phyloP scores from a whole-genome alignment of 2,888 invertebrate genomes.

The Dicyrtomina minuta region DNA sequence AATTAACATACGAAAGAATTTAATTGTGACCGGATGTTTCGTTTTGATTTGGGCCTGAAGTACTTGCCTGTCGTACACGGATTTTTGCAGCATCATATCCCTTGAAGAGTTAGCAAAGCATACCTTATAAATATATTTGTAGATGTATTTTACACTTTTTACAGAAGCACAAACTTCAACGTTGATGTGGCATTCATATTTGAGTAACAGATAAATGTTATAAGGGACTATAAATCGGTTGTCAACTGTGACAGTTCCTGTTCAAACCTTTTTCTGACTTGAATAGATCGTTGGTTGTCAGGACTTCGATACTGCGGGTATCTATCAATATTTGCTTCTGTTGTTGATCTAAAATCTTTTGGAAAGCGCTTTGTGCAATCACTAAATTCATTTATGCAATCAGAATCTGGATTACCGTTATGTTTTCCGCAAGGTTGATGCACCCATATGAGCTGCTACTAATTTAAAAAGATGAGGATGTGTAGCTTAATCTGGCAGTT shows the following conservation, averaged over 20 bases:
- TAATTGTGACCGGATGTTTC: slow-evolving; percentile 51
- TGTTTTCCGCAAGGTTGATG: slow-evolving; percentile 37
- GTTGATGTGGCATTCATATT: slow-evolving; percentile 56
- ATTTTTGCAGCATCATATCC: not conserved
- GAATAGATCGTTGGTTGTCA: slow-evolving; percentile 38
- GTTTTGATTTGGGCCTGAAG: not conserved
- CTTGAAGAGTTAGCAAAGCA: too few relatives aligned
- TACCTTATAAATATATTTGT: slow-evolving; percentile 8
- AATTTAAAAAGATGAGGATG: slow-evolving; percentile 39
- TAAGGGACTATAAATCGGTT: slow-evolving; percentile 55
- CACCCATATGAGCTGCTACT: slow-evolving; percentile 47
- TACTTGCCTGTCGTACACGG: too few relatives aligned
- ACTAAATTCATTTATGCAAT: slow-evolving; percentile 28
- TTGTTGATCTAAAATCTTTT: slow-evolving; percentile 39
- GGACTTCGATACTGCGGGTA: slow-evolving; percentile 2
- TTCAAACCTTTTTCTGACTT: slow-evolving; percentile 4
- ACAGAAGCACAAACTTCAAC: not conserved
- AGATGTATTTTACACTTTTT: too few relatives aligned
- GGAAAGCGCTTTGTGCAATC: slow-evolving; percentile 51
- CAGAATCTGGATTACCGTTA: slow-evolving; percentile 42
- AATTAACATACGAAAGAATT: slow-evolving; percentile 54
- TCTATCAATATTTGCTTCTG: not conserved
- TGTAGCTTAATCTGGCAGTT: slow-evolving; percentile 45
- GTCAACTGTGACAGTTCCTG: slow-evolving; percentile 54
- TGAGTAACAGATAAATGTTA: slow-evolving; percentile 54